A percentile compares a stretch with the other conserved stretches of the same genome.
phyloP scores from a whole-genome alignment of 2,797 vertebrate genomes.

The Percopsis omiscomaycus region DNA sequence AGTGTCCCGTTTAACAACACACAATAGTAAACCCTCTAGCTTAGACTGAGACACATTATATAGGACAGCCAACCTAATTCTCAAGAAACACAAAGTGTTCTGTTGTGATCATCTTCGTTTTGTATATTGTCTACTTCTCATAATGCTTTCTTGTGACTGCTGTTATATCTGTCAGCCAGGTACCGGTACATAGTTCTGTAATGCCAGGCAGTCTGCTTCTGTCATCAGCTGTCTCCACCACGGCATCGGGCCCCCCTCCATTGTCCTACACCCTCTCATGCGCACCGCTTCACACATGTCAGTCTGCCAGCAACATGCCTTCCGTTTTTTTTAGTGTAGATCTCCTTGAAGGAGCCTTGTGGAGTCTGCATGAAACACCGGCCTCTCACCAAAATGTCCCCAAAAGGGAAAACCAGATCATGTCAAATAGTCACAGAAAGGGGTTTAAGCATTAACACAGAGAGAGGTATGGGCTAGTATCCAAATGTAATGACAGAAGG shows the following conservation, averaged over 20 bases:
- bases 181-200: slow-evolving; percentile 26
- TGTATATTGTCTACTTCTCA: slow-evolving; percentile 24
- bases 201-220: slow-evolving; percentile 32
- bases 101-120: slow-evolving; percentile 18
- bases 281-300: slow-evolving; percentile 9
- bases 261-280: neutral
- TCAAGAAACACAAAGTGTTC: slow-evolving; percentile 19
- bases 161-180: slow-evolving; percentile 16
- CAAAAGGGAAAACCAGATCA: too few species aligned
- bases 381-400: too few species aligned
- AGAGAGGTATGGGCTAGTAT: neutral
- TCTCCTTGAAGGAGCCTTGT: slow-evolving; percentile 1
- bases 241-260: neutral
- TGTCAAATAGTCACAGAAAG: too few species aligned
- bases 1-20: too few species aligned
- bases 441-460: too few species aligned
- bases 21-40: slow-evolving; percentile 3
- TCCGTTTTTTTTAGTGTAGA: neutral
- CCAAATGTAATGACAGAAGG: slow-evolving; percentile 11
- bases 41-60: slow-evolving; percentile 7
- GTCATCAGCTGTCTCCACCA: slow-evolving; percentile 17
- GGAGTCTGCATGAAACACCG: neutral
- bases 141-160: slow-evolving; percentile 30
- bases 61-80: slow-evolving; percentile 6
- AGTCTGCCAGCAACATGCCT: neutral